Percentiles rank a stretch among this genome's conserved stretches.
phyloP scores from a whole-genome alignment of 1,140 invertebrate species.

The Coboldia fuscipes region DNA sequence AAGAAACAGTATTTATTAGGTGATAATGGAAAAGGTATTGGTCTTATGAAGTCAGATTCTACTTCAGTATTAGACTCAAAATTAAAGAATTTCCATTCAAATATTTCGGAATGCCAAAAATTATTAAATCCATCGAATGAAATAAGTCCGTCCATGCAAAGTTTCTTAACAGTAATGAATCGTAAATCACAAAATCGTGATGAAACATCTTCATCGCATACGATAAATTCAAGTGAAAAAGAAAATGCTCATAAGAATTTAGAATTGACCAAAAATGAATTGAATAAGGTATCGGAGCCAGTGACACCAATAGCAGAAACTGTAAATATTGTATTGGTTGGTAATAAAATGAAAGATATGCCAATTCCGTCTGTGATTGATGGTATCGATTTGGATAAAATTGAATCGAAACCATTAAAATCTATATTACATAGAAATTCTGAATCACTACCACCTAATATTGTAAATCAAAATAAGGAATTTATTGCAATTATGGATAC shows the following conservation, averaged over 20 bases:
- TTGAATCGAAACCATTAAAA: not conserved
- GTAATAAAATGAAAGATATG: constrained; percentile 10
- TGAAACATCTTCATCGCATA: no score
- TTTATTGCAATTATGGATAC: not conserved
- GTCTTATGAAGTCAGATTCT: constrained; percentile 63
- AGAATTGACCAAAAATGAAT: not conserved
- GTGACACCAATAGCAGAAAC: constrained; percentile 18
- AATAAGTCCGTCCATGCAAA: constrained; percentile 52
- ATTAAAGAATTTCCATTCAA: constrained; percentile 58
- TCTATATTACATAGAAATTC: no score
- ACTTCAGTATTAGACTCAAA: constrained; percentile 63
- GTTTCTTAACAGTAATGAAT: constrained; percentile 34
- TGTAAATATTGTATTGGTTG: constrained; percentile 16
- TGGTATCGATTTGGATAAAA: constrained; percentile 10
- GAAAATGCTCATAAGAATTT: constrained; percentile 12
- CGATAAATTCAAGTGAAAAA: constrained; percentile 20
- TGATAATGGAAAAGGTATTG: constrained; percentile 28
- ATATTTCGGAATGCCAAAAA: constrained; percentile 76
- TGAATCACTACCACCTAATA: not conserved
- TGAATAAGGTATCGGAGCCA: not conserved
- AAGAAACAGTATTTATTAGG: constrained; percentile 65
- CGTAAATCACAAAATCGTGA: no score
- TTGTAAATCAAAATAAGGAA: not conserved
- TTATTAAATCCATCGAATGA: constrained; percentile 52
- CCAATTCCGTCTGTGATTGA: constrained; percentile 13